phyloP scores from a whole-genome alignment of 2,888 invertebrate genomes.

The Drosophila parthenogenetica region DNA sequence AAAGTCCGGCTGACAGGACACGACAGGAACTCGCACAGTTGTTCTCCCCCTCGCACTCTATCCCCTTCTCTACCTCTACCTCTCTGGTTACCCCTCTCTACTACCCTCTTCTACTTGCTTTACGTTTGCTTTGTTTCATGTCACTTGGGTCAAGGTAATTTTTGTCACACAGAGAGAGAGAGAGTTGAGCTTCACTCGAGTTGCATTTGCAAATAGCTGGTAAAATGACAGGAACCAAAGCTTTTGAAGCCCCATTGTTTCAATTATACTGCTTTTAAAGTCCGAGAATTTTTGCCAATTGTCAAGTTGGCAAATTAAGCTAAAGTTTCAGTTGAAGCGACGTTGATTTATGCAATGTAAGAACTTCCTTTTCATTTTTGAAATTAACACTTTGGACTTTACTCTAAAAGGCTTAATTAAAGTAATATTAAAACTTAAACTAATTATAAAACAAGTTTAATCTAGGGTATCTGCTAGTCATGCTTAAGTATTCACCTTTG shows the following conservation, averaged over 20 bases:
- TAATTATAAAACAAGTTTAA: too few relatives aligned
- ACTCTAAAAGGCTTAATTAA: too few relatives aligned
- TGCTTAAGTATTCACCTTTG: neutral
- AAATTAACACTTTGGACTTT: too few relatives aligned
- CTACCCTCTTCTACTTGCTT: neutral
- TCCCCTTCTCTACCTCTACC: neutral
- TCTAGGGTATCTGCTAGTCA: constrained; percentile 2
- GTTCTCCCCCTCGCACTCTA: neutral
- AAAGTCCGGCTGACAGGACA: constrained; percentile 30
- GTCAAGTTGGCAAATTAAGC: neutral
- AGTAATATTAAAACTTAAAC: too few relatives aligned
- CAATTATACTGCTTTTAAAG: constrained; percentile 15
- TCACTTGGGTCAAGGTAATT: constrained; percentile 63
- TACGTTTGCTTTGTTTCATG: constrained; percentile 5
- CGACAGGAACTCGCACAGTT: neutral
- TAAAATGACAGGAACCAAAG: constrained; percentile 9
- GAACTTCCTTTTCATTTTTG: too few relatives aligned
- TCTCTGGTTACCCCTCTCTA: neutral
- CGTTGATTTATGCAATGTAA: too few relatives aligned
- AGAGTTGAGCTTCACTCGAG: constrained; percentile 28
- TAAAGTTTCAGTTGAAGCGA: constrained; percentile 12
- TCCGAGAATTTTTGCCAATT: neutral
- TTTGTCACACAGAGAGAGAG: constrained; percentile 1
- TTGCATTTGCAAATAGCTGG: constrained; percentile 41
- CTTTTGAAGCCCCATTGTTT: constrained; percentile 23